Conservation (phyloP, 2,888 invertebrate species). For the Drosophila melanosoma region DNA sequence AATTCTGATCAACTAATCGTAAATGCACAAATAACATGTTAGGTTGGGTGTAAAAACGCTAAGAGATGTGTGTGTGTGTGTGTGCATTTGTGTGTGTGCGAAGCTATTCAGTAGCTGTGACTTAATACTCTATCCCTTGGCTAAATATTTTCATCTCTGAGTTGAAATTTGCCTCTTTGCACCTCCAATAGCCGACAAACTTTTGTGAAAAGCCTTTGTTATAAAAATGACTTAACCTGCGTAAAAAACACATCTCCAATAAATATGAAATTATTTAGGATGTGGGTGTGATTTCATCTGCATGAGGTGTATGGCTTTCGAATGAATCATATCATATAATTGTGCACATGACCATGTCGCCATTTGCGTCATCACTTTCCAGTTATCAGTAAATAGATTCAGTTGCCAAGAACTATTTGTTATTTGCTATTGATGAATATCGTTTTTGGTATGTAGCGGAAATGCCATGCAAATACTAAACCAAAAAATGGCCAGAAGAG, state of each 20-base stretch:
- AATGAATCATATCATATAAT: background rate
- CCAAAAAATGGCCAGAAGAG: conserved; percentile 18
- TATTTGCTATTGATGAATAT: background rate
- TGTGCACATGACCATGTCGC: background rate
- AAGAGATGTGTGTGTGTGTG: background rate
- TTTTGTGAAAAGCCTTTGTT: rapidly evolving
- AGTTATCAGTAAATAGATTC: conserved; percentile 7
- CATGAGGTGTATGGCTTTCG: background rate
- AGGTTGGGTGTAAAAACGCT: no score
- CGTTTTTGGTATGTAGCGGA: conserved; percentile 2
- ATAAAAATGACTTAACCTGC: no score
- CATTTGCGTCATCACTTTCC: conserved; percentile 6
- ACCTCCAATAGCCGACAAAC: no score
- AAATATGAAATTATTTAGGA: background rate
- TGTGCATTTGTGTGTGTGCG: background rate
- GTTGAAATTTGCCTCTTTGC: no score
- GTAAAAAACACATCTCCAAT: background rate
- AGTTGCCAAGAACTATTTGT: conserved; percentile 5
- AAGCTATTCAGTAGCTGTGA: background rate
- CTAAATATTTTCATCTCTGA: background rate
- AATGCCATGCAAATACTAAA: conserved; percentile 3
- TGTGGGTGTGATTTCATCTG: background rate
- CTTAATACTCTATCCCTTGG: background rate
- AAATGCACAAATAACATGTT: conserved; percentile 8
- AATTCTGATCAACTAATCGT: conserved; percentile 12